Evolutionary conservation across 2,888 invertebrate species (phyloP), one percentile per base, ranked within the genome.

Genomic region (Epinotia bilunana): DNA sequence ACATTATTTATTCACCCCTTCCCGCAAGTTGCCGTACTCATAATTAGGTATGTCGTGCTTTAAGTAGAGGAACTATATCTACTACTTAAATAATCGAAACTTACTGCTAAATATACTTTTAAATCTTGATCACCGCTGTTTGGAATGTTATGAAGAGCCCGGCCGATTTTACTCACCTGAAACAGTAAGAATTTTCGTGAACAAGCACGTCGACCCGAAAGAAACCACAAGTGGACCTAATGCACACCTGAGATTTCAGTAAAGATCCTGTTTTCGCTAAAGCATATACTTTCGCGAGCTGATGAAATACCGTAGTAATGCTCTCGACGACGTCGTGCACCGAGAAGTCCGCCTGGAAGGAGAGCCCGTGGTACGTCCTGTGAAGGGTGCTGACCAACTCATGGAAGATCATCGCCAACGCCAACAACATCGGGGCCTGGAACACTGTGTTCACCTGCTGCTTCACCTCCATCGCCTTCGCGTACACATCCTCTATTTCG

Each of bases 301-400:
- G 63, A 18, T 57, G 39, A 33, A 63, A 46, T 2, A 64, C 6
- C 57, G 57, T 64, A 12, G 5, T 12, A 43, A 12, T n/a, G 13
- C 33, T 28, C 5, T 43, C 72, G 4, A 72, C 9, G 5, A 20
- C 18, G 43, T 63, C 23, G 7, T 64, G 72, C 7, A 9, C 43
- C 0, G 46, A n/a, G 57, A 72, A 64, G 23, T 28, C 46, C 9
- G 39, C n/a, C 18, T 72, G 72, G 63, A 76, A 63, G 9, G 76
- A 33, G 4, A 76, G 57, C 1, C 74, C 77, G 28, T 79, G 78
- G 57, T 76, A 78, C 5, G 77, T 70, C 18, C 63, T 67, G 39
- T 78, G 75, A 3, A 68, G 72, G 39, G 63, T 57, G 49, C 72
- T 71, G n/a, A 78, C 74, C 20, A 77, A 60, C 12, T 65, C 46